Evolutionary conservation across 2,888 invertebrate genomes (phyloP).

Genomic region (Baccha elongata): DNA sequence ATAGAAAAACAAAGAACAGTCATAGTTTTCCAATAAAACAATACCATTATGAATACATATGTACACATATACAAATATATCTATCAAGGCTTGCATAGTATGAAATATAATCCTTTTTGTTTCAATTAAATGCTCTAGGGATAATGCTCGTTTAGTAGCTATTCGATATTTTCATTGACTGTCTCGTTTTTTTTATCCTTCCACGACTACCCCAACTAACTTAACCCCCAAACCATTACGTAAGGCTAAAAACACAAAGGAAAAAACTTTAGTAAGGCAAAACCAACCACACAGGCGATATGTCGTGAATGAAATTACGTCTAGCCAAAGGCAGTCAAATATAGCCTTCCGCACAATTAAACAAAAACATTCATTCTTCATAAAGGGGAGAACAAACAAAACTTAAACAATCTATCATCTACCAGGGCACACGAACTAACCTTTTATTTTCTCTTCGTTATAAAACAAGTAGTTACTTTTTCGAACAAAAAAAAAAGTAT

Average conservation of each 20-base stretch:
- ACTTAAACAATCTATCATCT: constrained; percentile 63
- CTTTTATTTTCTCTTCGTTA: neutral
- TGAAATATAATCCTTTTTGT: too few species aligned
- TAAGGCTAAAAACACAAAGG: neutral
- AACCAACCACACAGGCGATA: neutral
- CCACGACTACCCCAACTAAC: constrained; percentile 12
- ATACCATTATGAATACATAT: too few species aligned
- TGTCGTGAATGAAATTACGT: constrained; percentile 37
- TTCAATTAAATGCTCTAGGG: neutral
- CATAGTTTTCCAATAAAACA: too few species aligned
- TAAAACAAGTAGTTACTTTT: constrained; percentile 22
- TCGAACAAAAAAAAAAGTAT: neutral
- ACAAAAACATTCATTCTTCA: neutral
- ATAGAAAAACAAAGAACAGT: too few species aligned
- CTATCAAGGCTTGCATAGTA: too few species aligned
- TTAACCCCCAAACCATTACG: constrained; percentile 13
- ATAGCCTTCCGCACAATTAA: constrained; percentile 16
- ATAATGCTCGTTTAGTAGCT: neutral
- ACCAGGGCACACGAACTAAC: constrained; percentile 13
- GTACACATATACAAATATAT: too few species aligned
- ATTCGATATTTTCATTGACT: constrained; percentile 5
- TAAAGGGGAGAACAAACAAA: constrained; percentile 6
- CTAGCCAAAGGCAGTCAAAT: constrained; percentile 24
- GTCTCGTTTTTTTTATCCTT: neutral
- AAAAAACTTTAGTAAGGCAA: neutral